These are phyloP conservation scores for Amblyraja radiata DNA, from an alignment of 2,797 vertebrate genomes.

Conservation along the genomic window DNA sequence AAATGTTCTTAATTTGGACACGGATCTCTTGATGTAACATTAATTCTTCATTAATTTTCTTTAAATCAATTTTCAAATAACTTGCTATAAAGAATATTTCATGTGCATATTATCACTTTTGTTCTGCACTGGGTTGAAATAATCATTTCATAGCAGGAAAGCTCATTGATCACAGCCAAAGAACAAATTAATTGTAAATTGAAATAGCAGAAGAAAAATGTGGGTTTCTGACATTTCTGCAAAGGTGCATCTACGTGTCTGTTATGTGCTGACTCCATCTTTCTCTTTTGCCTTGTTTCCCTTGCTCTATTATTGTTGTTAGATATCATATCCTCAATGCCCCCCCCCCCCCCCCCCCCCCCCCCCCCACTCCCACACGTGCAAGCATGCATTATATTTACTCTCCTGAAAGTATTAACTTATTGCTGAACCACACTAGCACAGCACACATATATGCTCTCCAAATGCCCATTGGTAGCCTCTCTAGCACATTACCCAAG, in stretches of 20 bases:
- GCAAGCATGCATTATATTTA: not conserved
- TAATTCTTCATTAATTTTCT: conserved; percentile 26
- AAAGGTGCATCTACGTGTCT: not conserved
- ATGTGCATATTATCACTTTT: not conserved
- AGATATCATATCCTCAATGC: not conserved
- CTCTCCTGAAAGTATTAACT: not conserved
- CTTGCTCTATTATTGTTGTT: not conserved
- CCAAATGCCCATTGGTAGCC: not conserved
- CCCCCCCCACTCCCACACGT: no score
- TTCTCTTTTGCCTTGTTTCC: not conserved
- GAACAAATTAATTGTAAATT: not conserved
- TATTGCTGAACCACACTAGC: not conserved
- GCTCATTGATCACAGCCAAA: not conserved
- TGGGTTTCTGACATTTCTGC: not conserved
- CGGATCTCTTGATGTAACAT: not conserved
- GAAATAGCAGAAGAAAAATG: not conserved
- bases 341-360: no score
- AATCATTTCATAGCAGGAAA: not conserved
- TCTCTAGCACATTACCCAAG: not conserved
- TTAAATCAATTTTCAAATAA: conserved; percentile 13
- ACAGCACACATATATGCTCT: not conserved
- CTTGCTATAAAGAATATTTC: conserved; percentile 15
- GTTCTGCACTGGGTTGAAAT: not conserved
- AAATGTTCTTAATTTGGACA: not conserved
- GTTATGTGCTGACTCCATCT: not conserved